Evolutionary conservation across 2,888 invertebrate species (phyloP).

Genomic region (Linnaemya tessellans): DNA sequence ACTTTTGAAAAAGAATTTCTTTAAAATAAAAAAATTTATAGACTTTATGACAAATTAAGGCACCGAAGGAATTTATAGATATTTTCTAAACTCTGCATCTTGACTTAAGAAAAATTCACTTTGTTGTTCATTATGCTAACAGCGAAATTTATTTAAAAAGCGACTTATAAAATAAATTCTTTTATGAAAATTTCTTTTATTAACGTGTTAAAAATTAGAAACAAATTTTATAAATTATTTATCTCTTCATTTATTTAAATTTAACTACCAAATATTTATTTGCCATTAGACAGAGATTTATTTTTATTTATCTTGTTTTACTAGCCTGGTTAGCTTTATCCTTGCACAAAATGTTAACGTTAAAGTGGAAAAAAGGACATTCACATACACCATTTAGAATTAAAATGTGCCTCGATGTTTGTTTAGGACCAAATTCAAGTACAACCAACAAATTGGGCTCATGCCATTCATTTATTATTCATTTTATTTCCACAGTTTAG

Average conservation of each 20-base stretch:
- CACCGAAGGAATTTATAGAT: too few relatives aligned
- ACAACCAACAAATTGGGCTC: constrained; percentile 9
- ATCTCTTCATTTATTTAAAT: not conserved
- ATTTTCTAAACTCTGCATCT: too few relatives aligned
- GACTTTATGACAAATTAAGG: too few relatives aligned
- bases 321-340: not conserved
- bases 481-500: not conserved
- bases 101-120: too few relatives aligned
- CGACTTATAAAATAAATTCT: too few relatives aligned
- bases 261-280: not conserved
- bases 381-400: not conserved
- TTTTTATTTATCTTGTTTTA: not conserved
- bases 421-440: constrained; percentile 28
- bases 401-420: not conserved
- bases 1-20: too few relatives aligned
- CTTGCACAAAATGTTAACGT: not conserved
- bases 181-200: too few relatives aligned
- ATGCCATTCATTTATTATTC: constrained; percentile 7
- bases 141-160: too few relatives aligned
- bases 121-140: too few relatives aligned
- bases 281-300: not conserved
- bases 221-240: too few relatives aligned
- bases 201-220: too few relatives aligned
- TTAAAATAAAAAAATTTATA: too few relatives aligned
- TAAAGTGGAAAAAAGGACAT: constrained; percentile 30